Evolutionary conservation across 2,888 invertebrate species (phyloP), one percentile per base, ranked within the genome.

Genomic region (Trichogramma evanescens): DNA sequence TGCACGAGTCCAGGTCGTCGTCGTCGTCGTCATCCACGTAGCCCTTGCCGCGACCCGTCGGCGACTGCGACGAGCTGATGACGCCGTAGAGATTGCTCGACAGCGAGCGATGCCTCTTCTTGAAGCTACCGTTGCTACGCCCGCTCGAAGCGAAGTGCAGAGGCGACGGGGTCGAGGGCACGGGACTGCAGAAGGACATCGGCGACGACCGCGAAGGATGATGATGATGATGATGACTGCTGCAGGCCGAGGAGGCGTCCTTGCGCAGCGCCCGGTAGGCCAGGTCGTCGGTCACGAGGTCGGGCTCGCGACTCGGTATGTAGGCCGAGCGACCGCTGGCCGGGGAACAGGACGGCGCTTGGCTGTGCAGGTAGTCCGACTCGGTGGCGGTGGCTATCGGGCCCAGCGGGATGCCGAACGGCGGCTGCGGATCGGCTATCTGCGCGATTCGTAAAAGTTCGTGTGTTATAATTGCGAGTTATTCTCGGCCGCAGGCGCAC

Each of bases 371-470:
- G 72, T 95, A 95, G 75, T 94, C 93, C 68, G 87, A 90, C 63
- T 87, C 86, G 0, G 92, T 84, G 5, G 91, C 89, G 2, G 88
- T 86, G 0, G 89, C 84, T 38, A 93, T 87, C 8, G 93, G 93
- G 3, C 91, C 91, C 45, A 93, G 76, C 0, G 94, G 94, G 71
- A 95, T 94, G 26, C 94, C 94, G 74, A 95, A 95, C 1, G 90
- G 93, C 45, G 91, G 93, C 72, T 94, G 94, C 10, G 89, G 90
- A 56, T 93, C 93, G 4, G 85, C 72, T 5, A 88, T 84, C 74
- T 86, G 88, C 49, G 13, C 13, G 13, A 13, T 13, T 13, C 13
- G 13, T 13, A 13, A 13, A 13, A 13, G 88, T 89, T 56, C 2
- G 13, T 2, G 13, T 13, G 13, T 13, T 13, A 13, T 13, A 13